Base-by-base conservation (phyloP, 2,888 invertebrate genomes). In the Rhabditophanes sp. region DNA sequence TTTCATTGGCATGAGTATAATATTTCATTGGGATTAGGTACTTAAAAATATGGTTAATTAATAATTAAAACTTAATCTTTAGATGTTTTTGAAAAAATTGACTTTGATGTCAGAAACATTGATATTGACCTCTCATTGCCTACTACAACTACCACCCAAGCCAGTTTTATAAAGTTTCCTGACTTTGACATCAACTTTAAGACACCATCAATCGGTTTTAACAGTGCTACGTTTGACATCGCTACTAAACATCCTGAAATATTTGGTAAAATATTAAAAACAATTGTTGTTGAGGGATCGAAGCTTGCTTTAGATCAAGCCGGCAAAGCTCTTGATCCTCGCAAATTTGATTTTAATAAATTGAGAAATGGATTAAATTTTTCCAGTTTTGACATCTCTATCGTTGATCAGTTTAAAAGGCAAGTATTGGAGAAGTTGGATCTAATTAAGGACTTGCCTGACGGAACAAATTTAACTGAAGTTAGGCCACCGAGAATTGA, bases 291-390 rank as follows among this genome's bases (percentile, higher is more conserved):
- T 12, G 53, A 47, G 25, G 43, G 38, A 22, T 34, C 35, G 12
- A 14, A 37, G 17, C 31, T 35, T 11, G 18, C 53, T 14, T 47
- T 43, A 7, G 27, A 30, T 21, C 35, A 39, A 11, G 18, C 36
- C 9, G 53, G 49, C n/a, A 39, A 46, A 25, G 35, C 29, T n/a
- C 27, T 47, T 3, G 42, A 53, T 33, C 51, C 51, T 11, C 15
- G 34, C 12, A 51, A 52, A 28, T 39, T 46, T 21, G 48, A 47
- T 24, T 47, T 47, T 18, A 18, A 25, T 14, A 25, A 23, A 22
- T 46, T 49, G n/a, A 12, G 22, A 6, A 25, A 44, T 16, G 48
- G 48, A 21, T 53, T 47, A 27, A 47, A 47, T 25, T 24, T 47
- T 11, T 38, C 53, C 16, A 39, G 40, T 15, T 38, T 36, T 15